phyloP scores from a whole-genome alignment of 2,797 vertebrate species.

The Pachyuromys duprasi region DNA sequence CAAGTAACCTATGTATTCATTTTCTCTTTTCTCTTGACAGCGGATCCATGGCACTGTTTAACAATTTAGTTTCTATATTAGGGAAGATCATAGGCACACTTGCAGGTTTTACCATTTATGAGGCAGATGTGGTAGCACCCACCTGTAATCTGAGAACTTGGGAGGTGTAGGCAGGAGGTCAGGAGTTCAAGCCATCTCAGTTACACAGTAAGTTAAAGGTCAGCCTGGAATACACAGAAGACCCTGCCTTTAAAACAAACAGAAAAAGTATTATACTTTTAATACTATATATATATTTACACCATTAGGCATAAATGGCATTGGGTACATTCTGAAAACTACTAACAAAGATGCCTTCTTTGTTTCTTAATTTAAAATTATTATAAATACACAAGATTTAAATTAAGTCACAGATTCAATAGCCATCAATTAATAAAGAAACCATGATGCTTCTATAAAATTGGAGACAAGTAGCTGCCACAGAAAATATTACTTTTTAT shows the following conservation, averaged over 20 bases:
- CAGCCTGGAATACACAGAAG: background rate
- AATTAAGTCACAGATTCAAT: constrained; percentile 42
- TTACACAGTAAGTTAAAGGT: background rate
- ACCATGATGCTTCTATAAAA: constrained; percentile 44
- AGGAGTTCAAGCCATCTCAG: constrained; percentile 18
- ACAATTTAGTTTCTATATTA: constrained; percentile 14
- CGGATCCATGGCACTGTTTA: background rate
- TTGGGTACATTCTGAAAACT: constrained; percentile 45
- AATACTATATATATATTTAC: constrained; percentile 36
- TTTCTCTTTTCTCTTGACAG: background rate
- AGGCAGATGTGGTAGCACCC: background rate
- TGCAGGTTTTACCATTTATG: background rate
- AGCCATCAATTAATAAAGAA: constrained; percentile 36
- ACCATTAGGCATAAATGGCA: constrained; percentile 21
- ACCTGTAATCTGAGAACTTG: background rate
- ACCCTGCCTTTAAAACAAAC: background rate
- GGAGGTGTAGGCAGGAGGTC: background rate
- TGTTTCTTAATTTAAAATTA: constrained; percentile 35
- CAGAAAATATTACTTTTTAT: constrained; percentile 19
- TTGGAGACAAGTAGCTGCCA: background rate
- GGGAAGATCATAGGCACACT: background rate
- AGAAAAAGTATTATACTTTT: background rate
- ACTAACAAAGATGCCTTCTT: background rate
- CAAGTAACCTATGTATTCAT: background rate
- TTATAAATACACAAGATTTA: constrained; percentile 13